Base-by-base conservation (phyloP, 1,140 invertebrate species). In the Samia ricini region DNA sequence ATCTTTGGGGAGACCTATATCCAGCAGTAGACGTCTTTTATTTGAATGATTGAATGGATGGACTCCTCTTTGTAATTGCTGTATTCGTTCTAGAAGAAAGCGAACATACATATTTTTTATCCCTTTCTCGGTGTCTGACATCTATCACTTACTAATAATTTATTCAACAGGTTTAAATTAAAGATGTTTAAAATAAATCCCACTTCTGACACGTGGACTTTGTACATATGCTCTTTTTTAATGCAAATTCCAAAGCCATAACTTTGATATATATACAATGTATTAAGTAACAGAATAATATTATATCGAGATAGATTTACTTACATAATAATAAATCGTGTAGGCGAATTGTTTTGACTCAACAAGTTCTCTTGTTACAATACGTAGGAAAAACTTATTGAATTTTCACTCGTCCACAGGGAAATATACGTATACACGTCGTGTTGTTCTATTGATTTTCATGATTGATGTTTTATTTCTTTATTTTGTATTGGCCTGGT, bases 401-500 rank as follows among this genome's bases (percentile, higher is more conserved):
- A 36, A 36, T 36, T 36, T 36, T 36, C 33, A 36, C 33, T 8
- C 5, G 33, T 42, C 33, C 33, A 15, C 12, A 42, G 33, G 33
- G 33, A 42, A 42, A 42, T 42, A 42, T 15, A 15, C 33, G 33
- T n/a, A n/a, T n/a, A 42, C n/a, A 42, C 33, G 33, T 42, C n/a
- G 7, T 15, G 4, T n/a, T n/a, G n/a, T 42, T 20, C 50, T 52
- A 21, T 52, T 20, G 19, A 23, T 52, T 23, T 52, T 52, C 22
- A 52, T 52, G 19, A 21, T 52, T 20, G 19, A 21, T 52, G 22
- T 52, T 52, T 20, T 52, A 21, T 52, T 52, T 52, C 1, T 52
- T 52, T 52, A 52, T 52, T 52, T 42, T 15, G 8, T 12, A 52
- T 42, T 42, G 36, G 36, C n/a, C 36, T 42, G n/a, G 36, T n/a